These are phyloP conservation scores for Phodopus roborovskii DNA, from an alignment of 2,113 vertebrate genomes.

Conservation along the genomic window DNA sequence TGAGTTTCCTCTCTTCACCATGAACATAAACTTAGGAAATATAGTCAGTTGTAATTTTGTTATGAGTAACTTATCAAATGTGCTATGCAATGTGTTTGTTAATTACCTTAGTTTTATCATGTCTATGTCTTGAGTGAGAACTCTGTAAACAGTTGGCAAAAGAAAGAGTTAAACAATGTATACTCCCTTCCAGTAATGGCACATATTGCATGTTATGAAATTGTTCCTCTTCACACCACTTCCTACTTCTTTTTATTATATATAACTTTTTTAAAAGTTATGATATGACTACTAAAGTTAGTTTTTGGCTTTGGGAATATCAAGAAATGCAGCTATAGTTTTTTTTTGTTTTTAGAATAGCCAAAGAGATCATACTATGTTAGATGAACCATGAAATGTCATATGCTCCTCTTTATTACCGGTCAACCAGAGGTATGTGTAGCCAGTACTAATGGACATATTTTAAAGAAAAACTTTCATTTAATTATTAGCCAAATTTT, in stretches of 20 bases:
- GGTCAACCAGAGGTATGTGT: slow-evolving; percentile 3
- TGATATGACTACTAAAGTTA: neutral
- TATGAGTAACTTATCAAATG: neutral
- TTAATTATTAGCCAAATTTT: no score
- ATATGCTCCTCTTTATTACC: neutral
- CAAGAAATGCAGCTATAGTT: neutral
- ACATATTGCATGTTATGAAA: slow-evolving; percentile 14
- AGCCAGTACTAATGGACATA: neutral
- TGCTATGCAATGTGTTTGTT: neutral
- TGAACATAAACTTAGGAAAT: neutral
- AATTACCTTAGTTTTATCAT: neutral
- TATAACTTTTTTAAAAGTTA: neutral
- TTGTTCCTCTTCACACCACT: neutral
- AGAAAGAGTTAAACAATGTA: neutral
- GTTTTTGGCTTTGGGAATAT: neutral
- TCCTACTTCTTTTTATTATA: neutral
- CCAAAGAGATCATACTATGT: neutral
- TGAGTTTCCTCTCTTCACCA: neutral
- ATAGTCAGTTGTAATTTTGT: neutral
- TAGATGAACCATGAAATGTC: neutral
- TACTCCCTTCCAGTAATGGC: neutral
- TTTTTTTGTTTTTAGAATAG: neutral
- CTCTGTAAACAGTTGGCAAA: slow-evolving; percentile 9
- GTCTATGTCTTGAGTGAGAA: neutral
- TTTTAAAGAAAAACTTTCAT: slow-evolving; percentile 35